Evolutionary conservation across 2,113 vertebrate genomes (phyloP), one percentile per base, ranked within the genome.

Genomic region (Pimephales promelas): DNA sequence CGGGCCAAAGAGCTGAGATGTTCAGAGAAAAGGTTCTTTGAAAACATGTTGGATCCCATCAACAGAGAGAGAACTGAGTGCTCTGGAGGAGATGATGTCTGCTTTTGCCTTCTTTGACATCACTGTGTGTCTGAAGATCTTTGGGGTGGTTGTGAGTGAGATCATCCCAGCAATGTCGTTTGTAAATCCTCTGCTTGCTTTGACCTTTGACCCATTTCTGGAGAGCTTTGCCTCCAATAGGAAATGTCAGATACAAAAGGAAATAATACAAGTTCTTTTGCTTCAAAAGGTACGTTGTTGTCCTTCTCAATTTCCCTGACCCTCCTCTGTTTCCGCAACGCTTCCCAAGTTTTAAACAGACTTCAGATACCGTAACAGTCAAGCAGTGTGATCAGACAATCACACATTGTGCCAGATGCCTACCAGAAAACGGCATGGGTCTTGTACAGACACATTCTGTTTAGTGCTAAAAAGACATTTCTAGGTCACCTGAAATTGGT

Each of bases 21-120:
- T 66, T 73, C 40, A 18, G 52, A 73, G 76, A 76, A 77, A 81
- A 70, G 79, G 73, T 76, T 66, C 16, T 57, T 84, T 79, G n/a
- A 72, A 72, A 79, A 84, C 83, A 47, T 79, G 83, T 79, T 79
- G 75, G 62, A 84, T 70, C 83, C 66, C 22, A 84, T 84, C 24
- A 34, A 49, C 47, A 24, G 11, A 40, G 28, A 74, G 40, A 83
- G 36, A 62, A 52, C 26, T 31, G 22, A 36, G 82, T 34, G 57
- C 6, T 24, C 22, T 45, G 45, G 74, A 68, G 59, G 73, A 68
- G 47, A 43, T 36, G 13, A 74, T 78, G 49, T 56, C 18, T 84
- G 45, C 31, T 72, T 40, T n/a, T 31, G 49, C 83, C 31, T 59
- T 47, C 36, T 43, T 34, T 79, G 83, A 79, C 64, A 59, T 72